Conservation (phyloP, 2,113 vertebrate genomes). For the Pteropus alecto region DNA sequence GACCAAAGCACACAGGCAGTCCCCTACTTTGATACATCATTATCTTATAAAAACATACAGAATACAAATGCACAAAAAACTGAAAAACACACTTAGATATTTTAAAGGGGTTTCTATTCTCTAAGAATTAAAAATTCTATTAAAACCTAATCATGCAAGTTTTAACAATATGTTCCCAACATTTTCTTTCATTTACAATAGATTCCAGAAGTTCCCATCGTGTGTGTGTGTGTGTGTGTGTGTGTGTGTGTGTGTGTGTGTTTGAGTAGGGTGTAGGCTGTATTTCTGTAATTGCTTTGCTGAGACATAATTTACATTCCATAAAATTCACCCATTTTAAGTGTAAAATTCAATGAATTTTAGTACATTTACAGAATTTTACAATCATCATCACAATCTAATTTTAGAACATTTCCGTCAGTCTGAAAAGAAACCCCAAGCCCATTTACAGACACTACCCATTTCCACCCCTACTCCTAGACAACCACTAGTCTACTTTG, state of each 20-base stretch:
- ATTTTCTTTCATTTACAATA: conserved; percentile 40
- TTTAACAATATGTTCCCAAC: conserved; percentile 27
- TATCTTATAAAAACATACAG: not conserved
- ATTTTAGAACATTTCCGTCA: not conserved
- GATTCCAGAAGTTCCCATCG: not conserved
- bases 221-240: not conserved
- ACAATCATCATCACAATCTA: not conserved
- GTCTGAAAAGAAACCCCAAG: not conserved
- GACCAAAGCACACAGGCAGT: not conserved
- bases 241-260: not conserved
- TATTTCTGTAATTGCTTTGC: not conserved
- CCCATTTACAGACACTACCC: not conserved
- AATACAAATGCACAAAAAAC: not conserved
- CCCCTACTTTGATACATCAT: not conserved
- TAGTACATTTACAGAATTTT: not conserved
- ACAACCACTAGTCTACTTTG: not conserved
- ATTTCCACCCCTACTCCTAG: not conserved
- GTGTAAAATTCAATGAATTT: not conserved
- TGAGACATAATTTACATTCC: not conserved
- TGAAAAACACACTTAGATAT: not conserved
- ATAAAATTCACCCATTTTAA: conserved; percentile 17
- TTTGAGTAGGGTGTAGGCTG: not conserved
- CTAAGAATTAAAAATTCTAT: conserved; percentile 24
- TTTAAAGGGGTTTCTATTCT: conserved; percentile 12
- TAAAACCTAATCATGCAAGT: not conserved